Evolutionary conservation across 2,113 vertebrate species (phyloP).

Genomic region (Pantherophis guttatus): DNA sequence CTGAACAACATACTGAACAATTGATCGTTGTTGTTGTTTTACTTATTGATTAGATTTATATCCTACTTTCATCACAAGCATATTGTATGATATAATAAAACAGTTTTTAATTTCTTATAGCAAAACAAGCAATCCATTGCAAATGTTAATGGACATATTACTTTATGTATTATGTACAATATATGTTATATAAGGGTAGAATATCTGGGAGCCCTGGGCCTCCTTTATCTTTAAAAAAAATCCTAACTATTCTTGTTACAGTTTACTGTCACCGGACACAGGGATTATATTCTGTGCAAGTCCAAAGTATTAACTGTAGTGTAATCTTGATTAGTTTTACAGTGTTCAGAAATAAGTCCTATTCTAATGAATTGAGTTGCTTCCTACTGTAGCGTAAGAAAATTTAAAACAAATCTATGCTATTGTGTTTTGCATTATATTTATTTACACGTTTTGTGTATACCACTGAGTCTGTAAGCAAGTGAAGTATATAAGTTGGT

Average conservation of each 20-base stretch:
- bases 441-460: background rate
- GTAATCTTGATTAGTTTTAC: background rate
- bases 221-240: background rate
- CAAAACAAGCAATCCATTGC: conserved; percentile 43
- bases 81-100: conserved; percentile 53
- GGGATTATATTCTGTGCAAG: background rate
- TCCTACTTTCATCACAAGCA: background rate
- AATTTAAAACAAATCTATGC: background rate
- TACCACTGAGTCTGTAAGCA: background rate
- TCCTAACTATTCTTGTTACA: background rate
- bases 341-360: background rate
- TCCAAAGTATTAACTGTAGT: background rate
- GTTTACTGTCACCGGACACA: background rate
- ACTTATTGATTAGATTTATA: background rate
- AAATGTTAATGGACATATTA: background rate
- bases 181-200: background rate
- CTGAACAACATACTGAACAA: conserved; percentile 39
- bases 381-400: background rate
- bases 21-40: conserved; percentile 27
- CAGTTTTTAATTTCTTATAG: conserved; percentile 57
- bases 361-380: background rate
- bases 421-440: background rate
- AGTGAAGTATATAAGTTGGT: background rate
- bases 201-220: background rate
- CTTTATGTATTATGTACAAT: background rate